These are phyloP conservation scores for Sarcophaga subvicina DNA, from an alignment of 2,888 invertebrate species.

Conservation along the genomic window DNA sequence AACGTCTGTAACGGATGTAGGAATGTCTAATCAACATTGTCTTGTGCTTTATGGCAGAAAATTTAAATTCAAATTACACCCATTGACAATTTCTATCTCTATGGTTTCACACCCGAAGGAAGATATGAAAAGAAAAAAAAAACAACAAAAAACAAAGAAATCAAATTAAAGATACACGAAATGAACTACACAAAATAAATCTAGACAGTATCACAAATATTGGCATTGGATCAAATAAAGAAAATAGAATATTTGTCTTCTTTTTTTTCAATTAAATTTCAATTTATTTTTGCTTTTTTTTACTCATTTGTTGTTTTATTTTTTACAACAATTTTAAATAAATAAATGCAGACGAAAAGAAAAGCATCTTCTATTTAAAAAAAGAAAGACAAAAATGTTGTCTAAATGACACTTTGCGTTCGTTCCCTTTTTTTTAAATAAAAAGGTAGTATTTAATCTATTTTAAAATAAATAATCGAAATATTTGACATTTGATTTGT, in stretches of 20 bases:
- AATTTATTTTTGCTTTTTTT: neutral
- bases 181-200: conserved; percentile 16
- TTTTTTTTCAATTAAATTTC: conserved; percentile 15
- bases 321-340: conserved; percentile 38
- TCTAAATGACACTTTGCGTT: neutral
- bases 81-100: conserved; percentile 41
- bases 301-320: neutral
- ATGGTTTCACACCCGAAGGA: conserved; percentile 10
- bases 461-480: neutral
- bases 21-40: conserved; percentile 17
- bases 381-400: neutral
- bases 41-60: neutral
- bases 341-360: conserved; percentile 32
- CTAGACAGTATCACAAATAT: conserved; percentile 49
- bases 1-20: neutral
- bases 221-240: conserved; percentile 48
- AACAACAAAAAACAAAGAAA: conserved; percentile 2
- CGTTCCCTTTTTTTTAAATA: neutral
- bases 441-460: conserved; percentile 5
- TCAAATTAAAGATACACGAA: neutral
- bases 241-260: neutral
- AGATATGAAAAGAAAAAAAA: neutral
- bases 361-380: conserved; percentile 1
- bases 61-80: conserved; percentile 22
- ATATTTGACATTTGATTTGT: too few relatives aligned